A percentile compares a stretch with the other conserved stretches of the same genome.
These are phyloP conservation scores for Orthosia gracilis DNA, from an alignment of 2,888 invertebrate species.

Conservation along the genomic window DNA sequence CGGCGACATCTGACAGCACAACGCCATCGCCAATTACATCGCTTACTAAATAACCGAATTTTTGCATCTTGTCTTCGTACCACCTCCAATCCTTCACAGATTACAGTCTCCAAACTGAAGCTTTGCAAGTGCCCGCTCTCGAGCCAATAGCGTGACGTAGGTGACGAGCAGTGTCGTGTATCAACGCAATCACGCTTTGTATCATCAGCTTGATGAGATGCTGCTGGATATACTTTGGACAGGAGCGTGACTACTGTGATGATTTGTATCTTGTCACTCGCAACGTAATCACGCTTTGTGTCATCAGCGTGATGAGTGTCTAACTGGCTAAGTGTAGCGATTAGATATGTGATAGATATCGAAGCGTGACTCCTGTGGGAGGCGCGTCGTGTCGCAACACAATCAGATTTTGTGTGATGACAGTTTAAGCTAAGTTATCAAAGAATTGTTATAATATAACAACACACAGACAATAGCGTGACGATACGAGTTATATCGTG, in stretches of 20 bases:
- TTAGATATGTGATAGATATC: not conserved
- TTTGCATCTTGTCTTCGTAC: not conserved
- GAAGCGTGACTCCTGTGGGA: not conserved
- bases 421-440: not conserved
- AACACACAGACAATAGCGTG: constrained; percentile 1
- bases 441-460: not conserved
- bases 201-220: constrained; percentile 35
- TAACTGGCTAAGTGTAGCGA: not conserved
- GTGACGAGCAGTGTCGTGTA: constrained; percentile 29
- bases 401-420: constrained; percentile 20
- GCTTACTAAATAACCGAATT: no score
- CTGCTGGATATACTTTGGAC: not conserved
- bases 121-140: constrained; percentile 21
- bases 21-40: no score
- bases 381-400: not conserved
- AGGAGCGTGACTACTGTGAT: constrained; percentile 18
- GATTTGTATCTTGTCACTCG: not conserved
- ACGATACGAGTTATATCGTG: not conserved
- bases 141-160: constrained; percentile 28
- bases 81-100: constrained; percentile 11
- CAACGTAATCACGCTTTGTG: constrained; percentile 35
- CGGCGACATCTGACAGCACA: no score
- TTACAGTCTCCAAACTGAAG: constrained; percentile 12
- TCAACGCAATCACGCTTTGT: constrained; percentile 52
- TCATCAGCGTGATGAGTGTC: constrained; percentile 7